These are phyloP conservation scores for Clitarchus hookeri DNA, from an alignment of 2,888 invertebrate species.

Conservation along the genomic window DNA sequence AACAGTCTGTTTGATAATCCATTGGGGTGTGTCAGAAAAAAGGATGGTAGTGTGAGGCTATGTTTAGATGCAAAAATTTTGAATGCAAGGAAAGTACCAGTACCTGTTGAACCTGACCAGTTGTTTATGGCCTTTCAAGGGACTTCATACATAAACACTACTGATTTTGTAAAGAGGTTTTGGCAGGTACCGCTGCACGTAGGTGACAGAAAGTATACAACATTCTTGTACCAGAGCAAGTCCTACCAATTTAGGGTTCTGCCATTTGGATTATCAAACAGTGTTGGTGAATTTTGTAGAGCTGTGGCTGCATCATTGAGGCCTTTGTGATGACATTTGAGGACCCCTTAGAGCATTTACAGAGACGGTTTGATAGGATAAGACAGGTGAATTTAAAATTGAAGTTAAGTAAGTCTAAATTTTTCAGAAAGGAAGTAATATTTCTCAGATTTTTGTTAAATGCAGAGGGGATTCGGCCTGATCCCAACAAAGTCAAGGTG, in stretches of 20 bases:
- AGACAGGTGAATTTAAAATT: slow-evolving; percentile 43
- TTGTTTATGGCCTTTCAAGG: slow-evolving; percentile 45
- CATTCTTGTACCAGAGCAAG: slow-evolving; percentile 43
- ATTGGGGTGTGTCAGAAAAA: too few relatives aligned
- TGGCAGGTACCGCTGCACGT: slow-evolving; percentile 46
- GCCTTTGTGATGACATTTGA: too few relatives aligned
- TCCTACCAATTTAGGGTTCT: slow-evolving; percentile 48
- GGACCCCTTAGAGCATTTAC: slow-evolving; percentile 38
- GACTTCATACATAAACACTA: slow-evolving; percentile 38
- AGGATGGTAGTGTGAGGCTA: too few relatives aligned
- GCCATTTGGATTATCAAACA: slow-evolving; percentile 47
- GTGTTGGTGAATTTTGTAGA: slow-evolving; percentile 45
- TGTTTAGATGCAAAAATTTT: slow-evolving; percentile 41
- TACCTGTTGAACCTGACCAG: slow-evolving; percentile 41
- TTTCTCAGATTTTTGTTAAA: not conserved
- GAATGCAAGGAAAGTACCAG: slow-evolving; percentile 46
- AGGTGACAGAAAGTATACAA: slow-evolving; percentile 43
- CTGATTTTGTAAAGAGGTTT: slow-evolving; percentile 46
- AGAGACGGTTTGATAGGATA: slow-evolving; percentile 41
- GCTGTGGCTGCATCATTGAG: too few relatives aligned
- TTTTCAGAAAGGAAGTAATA: slow-evolving; percentile 33
- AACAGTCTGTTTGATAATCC: too few relatives aligned
- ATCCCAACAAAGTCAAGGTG: too few relatives aligned
- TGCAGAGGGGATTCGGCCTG: not conserved
- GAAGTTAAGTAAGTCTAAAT: slow-evolving; percentile 45